A percentile compares a stretch with the other conserved stretches of the same genome.
These are phyloP conservation scores for Drosophila lowei DNA, from an alignment of 1,140 invertebrate species.

Conservation along the genomic window DNA sequence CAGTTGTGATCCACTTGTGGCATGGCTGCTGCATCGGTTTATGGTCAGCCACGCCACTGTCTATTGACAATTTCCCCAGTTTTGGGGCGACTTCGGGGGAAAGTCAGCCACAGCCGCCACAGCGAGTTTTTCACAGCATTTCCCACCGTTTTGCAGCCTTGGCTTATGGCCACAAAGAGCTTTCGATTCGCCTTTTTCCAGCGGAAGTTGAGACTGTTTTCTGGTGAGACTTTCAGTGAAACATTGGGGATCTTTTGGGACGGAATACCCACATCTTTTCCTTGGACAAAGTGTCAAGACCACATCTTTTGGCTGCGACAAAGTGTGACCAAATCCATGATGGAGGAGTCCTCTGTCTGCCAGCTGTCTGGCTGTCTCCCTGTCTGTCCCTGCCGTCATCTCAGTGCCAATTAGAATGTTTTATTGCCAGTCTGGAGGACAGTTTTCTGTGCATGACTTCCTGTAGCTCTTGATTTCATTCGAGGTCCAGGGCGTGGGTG, in stretches of 20 bases:
- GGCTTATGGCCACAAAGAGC: background rate
- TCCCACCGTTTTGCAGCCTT: slow-evolving; percentile 2
- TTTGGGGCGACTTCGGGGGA: slow-evolving; percentile 72
- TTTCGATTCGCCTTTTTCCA: slow-evolving; percentile 16
- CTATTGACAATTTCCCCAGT: slow-evolving; percentile 74
- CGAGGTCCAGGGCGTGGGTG: slow-evolving; percentile 24
- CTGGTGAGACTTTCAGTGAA: too few relatives aligned
- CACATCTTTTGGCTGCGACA: slow-evolving; percentile 3
- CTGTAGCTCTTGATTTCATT: slow-evolving; percentile 66
- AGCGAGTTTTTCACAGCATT: slow-evolving; percentile 10
- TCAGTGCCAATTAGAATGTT: slow-evolving; percentile 66
- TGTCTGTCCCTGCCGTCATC: background rate
- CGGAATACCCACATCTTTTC: background rate
- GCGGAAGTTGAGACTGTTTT: slow-evolving; percentile 11
- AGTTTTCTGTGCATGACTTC: slow-evolving; percentile 54
- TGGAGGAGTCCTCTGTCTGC: background rate
- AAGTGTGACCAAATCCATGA: slow-evolving; percentile 19
- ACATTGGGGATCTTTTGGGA: background rate
- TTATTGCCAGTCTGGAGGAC: slow-evolving; percentile 42
- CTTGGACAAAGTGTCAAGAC: background rate
- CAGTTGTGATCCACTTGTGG: slow-evolving; percentile 50
- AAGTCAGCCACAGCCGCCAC: slow-evolving; percentile 53
- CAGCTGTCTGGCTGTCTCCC: too few relatives aligned
- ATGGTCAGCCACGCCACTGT: slow-evolving; percentile 23
- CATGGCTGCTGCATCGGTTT: slow-evolving; percentile 21